Base-by-base conservation (phyloP, 1,140 invertebrate species). In the Reticulitermes speratus region DNA sequence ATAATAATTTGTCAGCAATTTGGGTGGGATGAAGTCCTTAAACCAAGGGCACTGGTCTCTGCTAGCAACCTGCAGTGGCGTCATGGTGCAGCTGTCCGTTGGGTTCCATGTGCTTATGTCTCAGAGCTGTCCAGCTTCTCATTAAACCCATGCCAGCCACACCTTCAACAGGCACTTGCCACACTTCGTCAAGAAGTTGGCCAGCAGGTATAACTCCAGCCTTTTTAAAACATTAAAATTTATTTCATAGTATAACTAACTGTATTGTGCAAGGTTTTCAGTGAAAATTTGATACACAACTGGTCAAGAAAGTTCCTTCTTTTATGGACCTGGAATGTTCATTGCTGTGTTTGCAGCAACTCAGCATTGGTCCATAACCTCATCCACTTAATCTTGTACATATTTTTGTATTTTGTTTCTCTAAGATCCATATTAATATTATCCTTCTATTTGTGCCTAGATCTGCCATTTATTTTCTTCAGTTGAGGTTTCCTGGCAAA, bases 51-150 rank as follows among this genome's bases (percentile, higher is more conserved):
- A 86, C 87, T 93, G n/a, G 87, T 95, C 0, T 91, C 92, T 3
- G 93, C 93, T 87, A 90, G 90, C 11, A 96, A 96, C 93, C 91
- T 96, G 69, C 93, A 95, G 88, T 92, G 91, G 91, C 89, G 91
- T 82, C 87, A 87, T 52, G 84, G 87, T 69, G 84, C 88, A 75
- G 32, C 75, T 25, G 86, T 85, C 6, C 84, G 87, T 83, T 89
- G 88, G 84, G 88, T 92, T 55, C 90, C 92, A 16, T 88, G 90
- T 6, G 89, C 90, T 11, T 92, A 91, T 89, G 92, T 90, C 32
- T 90, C 90, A 38, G 91, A 92, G 48, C 89, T 90, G 85, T 91
- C 90, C n/a, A 86, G 87, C 30, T 92, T 93, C 84, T 91, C 90
- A 3, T 88, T 88, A 52, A 91, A 92, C 89, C 91, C 91, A 59